A percentile compares a stretch with the other conserved stretches of the same genome.
Evolutionary conservation across 2,113 vertebrate genomes (phyloP).

Genomic region (Choloepus hoffmanni): DNA sequence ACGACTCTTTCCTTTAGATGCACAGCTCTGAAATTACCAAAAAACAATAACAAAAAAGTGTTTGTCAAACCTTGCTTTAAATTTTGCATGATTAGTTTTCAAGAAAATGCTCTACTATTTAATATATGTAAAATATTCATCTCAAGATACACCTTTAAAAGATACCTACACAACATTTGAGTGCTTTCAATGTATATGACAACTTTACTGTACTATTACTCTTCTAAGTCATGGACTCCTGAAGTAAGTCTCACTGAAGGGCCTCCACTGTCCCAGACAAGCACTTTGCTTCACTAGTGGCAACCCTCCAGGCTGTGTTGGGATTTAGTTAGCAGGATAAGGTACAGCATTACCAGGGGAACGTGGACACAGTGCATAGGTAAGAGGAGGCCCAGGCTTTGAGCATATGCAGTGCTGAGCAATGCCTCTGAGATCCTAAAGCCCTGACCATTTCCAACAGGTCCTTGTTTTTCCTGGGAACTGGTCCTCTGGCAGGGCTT

Average conservation of each 20-base stretch:
- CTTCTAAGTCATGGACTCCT: too few relatives aligned
- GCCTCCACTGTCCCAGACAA: background rate
- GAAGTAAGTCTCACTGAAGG: fast-evolving
- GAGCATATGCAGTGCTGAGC: background rate
- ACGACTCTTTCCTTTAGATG: background rate
- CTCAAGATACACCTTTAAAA: fast-evolving
- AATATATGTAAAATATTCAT: background rate
- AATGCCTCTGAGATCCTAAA: too few relatives aligned
- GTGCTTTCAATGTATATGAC: fast-evolving
- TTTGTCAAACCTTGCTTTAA: background rate
- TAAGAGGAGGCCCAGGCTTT: background rate
- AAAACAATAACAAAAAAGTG: too few relatives aligned
- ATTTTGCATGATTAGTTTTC: background rate
- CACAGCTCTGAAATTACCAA: background rate
- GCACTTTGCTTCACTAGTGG: background rate
- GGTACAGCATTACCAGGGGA: too few relatives aligned
- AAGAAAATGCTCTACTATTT: background rate
- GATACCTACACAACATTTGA: fast-evolving
- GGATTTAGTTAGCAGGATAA: fast-evolving
- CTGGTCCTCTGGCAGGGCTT: fast-evolving
- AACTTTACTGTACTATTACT: fast-evolving
- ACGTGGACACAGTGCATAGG: fast-evolving
- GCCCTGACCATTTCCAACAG: background rate
- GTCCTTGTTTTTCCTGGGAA: background rate
- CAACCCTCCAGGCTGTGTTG: fast-evolving